phyloP scores from a whole-genome alignment of 1,140 invertebrate genomes.

The Drosophila azteca region DNA sequence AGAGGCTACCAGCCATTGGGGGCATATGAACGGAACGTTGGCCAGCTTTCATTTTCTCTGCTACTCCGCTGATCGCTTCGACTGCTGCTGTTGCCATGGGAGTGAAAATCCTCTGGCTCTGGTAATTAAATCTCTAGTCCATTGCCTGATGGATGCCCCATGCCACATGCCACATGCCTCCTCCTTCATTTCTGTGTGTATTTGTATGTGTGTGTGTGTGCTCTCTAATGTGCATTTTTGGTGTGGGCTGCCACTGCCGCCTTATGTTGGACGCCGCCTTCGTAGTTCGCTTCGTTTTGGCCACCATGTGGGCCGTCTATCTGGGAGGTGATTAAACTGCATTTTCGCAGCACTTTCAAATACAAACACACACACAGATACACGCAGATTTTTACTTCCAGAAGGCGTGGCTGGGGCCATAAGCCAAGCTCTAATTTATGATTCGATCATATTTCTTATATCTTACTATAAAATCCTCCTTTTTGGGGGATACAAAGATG shows the following conservation, averaged over 20 bases:
- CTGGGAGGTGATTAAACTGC: conserved; percentile 73
- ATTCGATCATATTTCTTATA: conserved; percentile 4
- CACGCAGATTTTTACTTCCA: conserved; percentile 5
- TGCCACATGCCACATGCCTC: conserved; percentile 1
- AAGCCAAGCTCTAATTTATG: conserved; percentile 18
- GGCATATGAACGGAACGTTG: conserved; percentile 9
- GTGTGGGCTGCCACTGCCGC: conserved; percentile 50
- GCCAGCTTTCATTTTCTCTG: conserved; percentile 44
- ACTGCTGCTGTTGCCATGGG: conserved; percentile 56
- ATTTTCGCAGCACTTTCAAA: conserved; percentile 65
- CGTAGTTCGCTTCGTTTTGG: too few species aligned
- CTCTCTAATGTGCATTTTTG: conserved; percentile 61
- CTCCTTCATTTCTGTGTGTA: neutral
- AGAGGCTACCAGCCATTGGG: neutral
- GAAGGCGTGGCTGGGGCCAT: conserved; percentile 21
- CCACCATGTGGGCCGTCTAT: conserved; percentile 55
- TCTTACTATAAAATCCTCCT: too few species aligned
- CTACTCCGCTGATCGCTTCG: conserved; percentile 28
- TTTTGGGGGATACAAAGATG: too few species aligned
- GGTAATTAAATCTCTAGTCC: conserved; percentile 75
- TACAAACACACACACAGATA: conserved; percentile 3
- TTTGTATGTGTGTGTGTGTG: conserved; percentile 12
- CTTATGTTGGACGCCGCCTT: conserved; percentile 4
- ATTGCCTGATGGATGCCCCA: conserved; percentile 54
- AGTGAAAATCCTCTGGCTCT: conserved; percentile 64